Conservation (phyloP, 2,797 vertebrate genomes). For the Cephalopachus bancanus region DNA sequence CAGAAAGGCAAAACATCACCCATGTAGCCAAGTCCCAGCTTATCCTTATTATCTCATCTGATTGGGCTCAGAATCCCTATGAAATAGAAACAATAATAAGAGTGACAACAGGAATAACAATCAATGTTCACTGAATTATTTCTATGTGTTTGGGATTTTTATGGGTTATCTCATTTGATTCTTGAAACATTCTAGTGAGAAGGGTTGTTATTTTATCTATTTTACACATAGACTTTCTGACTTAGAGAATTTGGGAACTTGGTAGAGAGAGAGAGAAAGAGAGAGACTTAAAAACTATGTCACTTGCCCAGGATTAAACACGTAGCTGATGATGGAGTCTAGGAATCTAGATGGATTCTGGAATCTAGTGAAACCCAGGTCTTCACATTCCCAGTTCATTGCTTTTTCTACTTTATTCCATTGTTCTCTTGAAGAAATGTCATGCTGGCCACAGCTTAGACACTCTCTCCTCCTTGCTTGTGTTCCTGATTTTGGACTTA, state of each 20-base stretch:
- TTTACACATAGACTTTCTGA: neutral
- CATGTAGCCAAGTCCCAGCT: neutral
- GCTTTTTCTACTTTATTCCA: neutral
- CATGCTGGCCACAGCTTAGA: neutral
- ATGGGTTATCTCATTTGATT: neutral
- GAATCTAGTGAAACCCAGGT: neutral
- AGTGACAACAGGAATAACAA: neutral
- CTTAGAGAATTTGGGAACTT: neutral
- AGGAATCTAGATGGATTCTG: too few species aligned
- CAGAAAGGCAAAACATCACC: neutral
- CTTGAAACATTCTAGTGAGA: neutral
- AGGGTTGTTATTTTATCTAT: neutral
- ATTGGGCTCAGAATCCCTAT: neutral
- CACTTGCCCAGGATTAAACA: neutral
- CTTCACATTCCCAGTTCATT: neutral
- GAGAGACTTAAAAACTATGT: neutral
- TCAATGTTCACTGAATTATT: neutral
- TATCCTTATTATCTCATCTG: neutral
- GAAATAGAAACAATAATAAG: neutral
- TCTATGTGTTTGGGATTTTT: neutral
- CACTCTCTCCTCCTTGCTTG: neutral
- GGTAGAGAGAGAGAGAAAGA: neutral
- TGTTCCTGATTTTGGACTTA: slow-evolving; percentile 50
- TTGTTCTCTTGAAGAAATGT: too few species aligned
- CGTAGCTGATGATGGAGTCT: neutral